Evolutionary conservation across 2,113 vertebrate genomes (phyloP).

Genomic region (Jacana jacana): DNA sequence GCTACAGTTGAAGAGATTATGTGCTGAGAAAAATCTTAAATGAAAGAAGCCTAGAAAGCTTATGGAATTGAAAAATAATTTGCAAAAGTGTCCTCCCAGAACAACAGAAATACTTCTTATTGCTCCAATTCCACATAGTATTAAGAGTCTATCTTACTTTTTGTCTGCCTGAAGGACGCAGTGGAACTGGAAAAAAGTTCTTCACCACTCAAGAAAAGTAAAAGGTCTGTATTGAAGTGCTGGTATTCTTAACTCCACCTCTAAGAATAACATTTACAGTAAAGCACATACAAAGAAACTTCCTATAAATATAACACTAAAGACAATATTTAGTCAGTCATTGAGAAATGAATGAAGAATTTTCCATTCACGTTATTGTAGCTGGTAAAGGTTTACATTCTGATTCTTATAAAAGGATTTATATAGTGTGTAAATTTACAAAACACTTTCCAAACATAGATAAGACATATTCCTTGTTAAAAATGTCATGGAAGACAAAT

Average conservation of each 20-base stretch:
- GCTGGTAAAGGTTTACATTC: neutral
- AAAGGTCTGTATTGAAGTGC: neutral
- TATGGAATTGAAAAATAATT: neutral
- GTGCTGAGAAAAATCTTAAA: neutral
- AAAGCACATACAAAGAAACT: neutral
- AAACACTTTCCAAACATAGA: neutral
- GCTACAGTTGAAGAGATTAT: neutral
- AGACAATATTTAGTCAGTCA: constrained; percentile 28
- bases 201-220: neutral
- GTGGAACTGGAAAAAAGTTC: neutral
- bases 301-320: constrained; percentile 1
- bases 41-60: neutral
- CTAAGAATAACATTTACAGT: constrained; percentile 35
- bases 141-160: neutral
- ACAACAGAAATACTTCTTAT: neutral
- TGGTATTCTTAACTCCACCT: constrained; percentile 9
- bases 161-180: neutral
- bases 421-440: neutral
- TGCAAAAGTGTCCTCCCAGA: neutral
- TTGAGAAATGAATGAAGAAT: neutral
- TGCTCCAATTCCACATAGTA: neutral
- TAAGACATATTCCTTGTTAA: neutral
- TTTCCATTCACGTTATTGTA: constrained; percentile 12
- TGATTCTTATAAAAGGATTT: constrained; percentile 12
- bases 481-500: neutral